Conservation (phyloP, 2,113 vertebrate species). For the Aphyosemion australe region DNA sequence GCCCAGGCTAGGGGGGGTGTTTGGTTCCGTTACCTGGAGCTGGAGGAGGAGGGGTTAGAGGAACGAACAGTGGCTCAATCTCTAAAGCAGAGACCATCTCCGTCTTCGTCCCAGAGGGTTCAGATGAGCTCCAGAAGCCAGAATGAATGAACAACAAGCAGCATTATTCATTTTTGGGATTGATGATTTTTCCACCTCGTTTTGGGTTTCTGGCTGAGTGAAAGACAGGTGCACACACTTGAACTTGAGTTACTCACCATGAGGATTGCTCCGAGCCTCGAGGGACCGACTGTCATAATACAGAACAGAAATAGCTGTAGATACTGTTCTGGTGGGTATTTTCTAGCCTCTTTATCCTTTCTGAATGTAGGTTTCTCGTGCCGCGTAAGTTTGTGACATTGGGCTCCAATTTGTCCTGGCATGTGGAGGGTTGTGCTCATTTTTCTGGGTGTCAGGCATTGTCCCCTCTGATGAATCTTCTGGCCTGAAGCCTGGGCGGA, state of each 20-base stretch:
- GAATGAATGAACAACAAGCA: slow-evolving; percentile 56
- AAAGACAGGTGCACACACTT: slow-evolving; percentile 13
- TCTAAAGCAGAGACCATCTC: slow-evolving; percentile 69
- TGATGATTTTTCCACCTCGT: slow-evolving; percentile 69
- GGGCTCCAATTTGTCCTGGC: slow-evolving; percentile 54
- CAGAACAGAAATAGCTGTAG: slow-evolving; percentile 38
- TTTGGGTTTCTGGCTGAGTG: slow-evolving; percentile 39
- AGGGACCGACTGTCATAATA: slow-evolving; percentile 33
- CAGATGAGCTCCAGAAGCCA: slow-evolving; percentile 64
- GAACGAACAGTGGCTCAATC: slow-evolving; percentile 65
- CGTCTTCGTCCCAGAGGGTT: slow-evolving; percentile 57
- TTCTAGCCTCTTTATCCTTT: slow-evolving; percentile 40
- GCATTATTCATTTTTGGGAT: slow-evolving; percentile 83
- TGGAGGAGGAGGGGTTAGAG: slow-evolving; percentile 2
- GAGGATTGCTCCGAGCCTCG: slow-evolving; percentile 4
- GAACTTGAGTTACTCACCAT: neutral
- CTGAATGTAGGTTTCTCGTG: slow-evolving; percentile 36
- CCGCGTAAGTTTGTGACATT: slow-evolving; percentile 57
- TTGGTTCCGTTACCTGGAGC: neutral
- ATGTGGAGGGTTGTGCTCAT: slow-evolving; percentile 64
- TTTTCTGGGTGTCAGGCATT: slow-evolving; percentile 75
- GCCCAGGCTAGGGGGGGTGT: slow-evolving; percentile 15
- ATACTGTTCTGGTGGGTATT: slow-evolving; percentile 18
- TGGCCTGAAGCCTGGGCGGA: slow-evolving; percentile 58
- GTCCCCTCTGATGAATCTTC: slow-evolving; percentile 71